phyloP scores from a whole-genome alignment of 2,113 vertebrate species.

The Crocuta crocuta region DNA sequence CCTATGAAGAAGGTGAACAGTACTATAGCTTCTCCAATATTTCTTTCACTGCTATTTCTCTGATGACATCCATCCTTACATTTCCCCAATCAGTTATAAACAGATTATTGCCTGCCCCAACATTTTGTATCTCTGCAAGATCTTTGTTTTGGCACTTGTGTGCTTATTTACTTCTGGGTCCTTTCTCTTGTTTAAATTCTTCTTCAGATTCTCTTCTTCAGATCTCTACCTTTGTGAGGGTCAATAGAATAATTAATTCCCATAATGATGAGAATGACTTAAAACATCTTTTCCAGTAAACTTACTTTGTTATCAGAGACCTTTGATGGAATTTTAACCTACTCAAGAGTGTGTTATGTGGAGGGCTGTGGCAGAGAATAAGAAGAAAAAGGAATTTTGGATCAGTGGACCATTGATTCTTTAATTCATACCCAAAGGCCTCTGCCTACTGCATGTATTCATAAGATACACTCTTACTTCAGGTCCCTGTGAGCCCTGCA shows the following conservation, averaged over 20 bases:
- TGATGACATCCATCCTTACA: background rate
- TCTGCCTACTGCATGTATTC: background rate
- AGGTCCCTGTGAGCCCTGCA: background rate
- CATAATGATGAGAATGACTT: background rate
- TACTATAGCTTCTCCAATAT: background rate
- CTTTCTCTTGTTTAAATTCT: conserved; percentile 4
- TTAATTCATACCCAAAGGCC: background rate
- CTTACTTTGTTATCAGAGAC: background rate
- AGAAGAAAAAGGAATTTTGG: background rate
- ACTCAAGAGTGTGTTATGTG: background rate
- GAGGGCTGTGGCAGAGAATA: background rate
- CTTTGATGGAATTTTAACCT: background rate
- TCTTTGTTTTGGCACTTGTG: background rate
- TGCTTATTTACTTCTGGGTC: background rate
- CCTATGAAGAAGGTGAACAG: background rate
- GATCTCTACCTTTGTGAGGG: background rate
- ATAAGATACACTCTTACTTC: background rate
- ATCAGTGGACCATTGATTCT: background rate
- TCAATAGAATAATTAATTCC: conserved; percentile 11
- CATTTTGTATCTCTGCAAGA: background rate
- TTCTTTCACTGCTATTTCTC: background rate
- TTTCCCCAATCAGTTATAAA: background rate
- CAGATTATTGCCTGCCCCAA: background rate
- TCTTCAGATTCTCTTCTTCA: conserved; percentile 31
- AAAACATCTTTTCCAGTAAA: background rate